Conservation (phyloP, 2,113 vertebrate genomes). For the Catharus minimus region DNA sequence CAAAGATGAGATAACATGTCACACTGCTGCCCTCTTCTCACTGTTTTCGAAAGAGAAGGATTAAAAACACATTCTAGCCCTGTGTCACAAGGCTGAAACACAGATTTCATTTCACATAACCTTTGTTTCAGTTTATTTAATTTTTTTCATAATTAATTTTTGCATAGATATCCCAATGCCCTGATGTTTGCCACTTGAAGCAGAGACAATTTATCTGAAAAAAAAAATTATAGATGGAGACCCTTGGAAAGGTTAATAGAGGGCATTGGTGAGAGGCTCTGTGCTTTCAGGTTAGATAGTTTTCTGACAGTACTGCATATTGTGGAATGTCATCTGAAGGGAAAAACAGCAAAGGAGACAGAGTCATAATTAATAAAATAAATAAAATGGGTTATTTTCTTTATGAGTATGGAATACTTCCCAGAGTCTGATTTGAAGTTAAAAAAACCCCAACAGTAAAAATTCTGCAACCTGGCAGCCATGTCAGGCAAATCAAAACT, state of each 20-base stretch:
- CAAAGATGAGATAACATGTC: neutral
- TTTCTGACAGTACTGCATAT: neutral
- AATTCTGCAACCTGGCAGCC: neutral
- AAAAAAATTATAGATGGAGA: neutral
- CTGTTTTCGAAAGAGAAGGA: neutral
- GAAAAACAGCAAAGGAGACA: neutral
- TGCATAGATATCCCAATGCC: neutral
- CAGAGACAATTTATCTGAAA: neutral
- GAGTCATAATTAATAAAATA: neutral
- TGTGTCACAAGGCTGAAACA: neutral
- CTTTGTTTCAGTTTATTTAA: conserved; percentile 28
- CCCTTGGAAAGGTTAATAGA: neutral
- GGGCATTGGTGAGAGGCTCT: neutral
- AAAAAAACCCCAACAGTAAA: neutral
- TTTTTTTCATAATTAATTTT: neutral
- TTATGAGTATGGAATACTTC: neutral
- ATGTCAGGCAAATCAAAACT: neutral
- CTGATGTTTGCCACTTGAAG: neutral
- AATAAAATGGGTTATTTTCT: neutral
- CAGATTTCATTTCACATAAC: neutral
- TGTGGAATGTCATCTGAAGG: conserved; percentile 1
- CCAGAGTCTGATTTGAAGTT: neutral
- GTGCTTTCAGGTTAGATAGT: conserved; percentile 22
- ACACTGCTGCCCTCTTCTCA: neutral
- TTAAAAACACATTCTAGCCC: neutral